These are phyloP conservation scores for Zapus hudsonius DNA, from an alignment of 2,113 vertebrate genomes.

Conservation along the genomic window DNA sequence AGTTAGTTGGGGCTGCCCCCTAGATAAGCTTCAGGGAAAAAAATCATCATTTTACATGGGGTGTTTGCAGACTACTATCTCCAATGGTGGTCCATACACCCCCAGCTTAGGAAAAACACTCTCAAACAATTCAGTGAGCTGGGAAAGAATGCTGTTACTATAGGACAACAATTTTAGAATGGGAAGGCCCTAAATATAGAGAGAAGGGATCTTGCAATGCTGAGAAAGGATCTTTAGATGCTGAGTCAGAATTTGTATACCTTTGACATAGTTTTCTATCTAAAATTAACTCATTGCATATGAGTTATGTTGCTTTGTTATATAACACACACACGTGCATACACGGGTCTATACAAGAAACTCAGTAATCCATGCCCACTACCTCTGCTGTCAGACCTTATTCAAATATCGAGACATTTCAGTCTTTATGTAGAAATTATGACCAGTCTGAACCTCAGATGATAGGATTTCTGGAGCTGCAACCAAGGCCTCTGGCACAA, in stretches of 20 bases:
- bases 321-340: background rate
- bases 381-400: background rate
- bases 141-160: background rate
- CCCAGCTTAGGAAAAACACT: background rate
- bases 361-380: background rate
- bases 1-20: background rate
- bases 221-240: background rate
- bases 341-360: background rate
- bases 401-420: background rate
- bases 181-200: background rate
- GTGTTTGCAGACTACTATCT: background rate
- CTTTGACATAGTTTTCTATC: constrained; percentile 27
- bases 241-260: constrained; percentile 8
- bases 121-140: background rate
- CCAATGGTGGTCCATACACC: background rate
- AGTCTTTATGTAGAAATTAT: background rate
- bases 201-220: too few species aligned
- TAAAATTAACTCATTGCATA: constrained; percentile 27
- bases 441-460: background rate
- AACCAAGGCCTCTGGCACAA: background rate
- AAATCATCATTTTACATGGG: background rate
- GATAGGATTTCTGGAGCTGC: background rate
- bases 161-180: constrained; percentile 27
- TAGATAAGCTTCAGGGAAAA: background rate
- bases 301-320: background rate